Evolutionary conservation across 2,888 invertebrate species (phyloP).

Genomic region (Melieria picta): DNA sequence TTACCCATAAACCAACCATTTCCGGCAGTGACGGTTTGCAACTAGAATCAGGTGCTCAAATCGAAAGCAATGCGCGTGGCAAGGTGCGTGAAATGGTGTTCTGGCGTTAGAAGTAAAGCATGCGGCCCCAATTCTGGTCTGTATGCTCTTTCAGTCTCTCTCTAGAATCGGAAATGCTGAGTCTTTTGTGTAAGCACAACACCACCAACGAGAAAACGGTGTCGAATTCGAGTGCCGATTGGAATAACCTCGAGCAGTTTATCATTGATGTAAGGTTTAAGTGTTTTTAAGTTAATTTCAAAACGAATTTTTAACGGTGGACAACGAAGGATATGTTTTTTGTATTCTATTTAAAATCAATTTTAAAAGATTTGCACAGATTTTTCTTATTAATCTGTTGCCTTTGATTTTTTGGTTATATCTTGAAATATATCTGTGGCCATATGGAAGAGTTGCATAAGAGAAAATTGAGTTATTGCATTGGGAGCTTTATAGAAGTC

Average conservation of each 20-base stretch:
- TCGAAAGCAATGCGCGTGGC: slow-evolving; percentile 22
- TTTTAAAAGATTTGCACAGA: too few relatives aligned
- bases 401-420: too few relatives aligned
- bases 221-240: slow-evolving; percentile 40
- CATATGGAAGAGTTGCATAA: too few relatives aligned
- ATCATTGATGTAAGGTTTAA: slow-evolving; percentile 42
- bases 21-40: slow-evolving; percentile 86
- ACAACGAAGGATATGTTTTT: too few relatives aligned
- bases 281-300: too few relatives aligned
- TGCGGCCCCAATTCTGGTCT: neutral
- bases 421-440: too few relatives aligned
- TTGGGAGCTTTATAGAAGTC: too few relatives aligned
- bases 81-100: slow-evolving; percentile 17
- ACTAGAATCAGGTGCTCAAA: slow-evolving; percentile 76
- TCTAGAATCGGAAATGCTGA: slow-evolving; percentile 39
- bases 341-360: too few relatives aligned
- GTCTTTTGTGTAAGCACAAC: slow-evolving; percentile 47
- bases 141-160: neutral
- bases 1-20: slow-evolving; percentile 72
- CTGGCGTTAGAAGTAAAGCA: neutral
- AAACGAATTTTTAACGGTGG: too few relatives aligned
- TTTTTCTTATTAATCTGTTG: too few relatives aligned
- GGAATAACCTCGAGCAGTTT: slow-evolving; percentile 46
- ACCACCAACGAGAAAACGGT: slow-evolving; percentile 29
- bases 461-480: too few relatives aligned